Percentiles rank a stretch among this genome's conserved stretches.
Evolutionary conservation across 2,888 invertebrate species (phyloP).

Genomic region (Pegoplata infirma): DNA sequence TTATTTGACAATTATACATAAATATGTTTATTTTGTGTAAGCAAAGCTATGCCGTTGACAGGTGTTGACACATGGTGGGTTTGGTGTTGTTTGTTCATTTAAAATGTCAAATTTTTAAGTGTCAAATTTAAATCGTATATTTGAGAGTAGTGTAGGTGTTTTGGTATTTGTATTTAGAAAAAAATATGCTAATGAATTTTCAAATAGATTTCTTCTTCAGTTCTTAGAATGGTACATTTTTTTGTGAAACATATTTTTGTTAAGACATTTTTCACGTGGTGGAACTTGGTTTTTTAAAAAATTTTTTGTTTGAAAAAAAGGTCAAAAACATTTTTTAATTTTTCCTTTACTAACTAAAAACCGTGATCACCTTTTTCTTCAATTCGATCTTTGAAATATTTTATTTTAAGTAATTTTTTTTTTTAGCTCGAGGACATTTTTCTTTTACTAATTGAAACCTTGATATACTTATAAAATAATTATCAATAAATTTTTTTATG

Average conservation of each 20-base stretch:
- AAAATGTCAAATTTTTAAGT: slow-evolving; percentile 65
- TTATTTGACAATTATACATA: slow-evolving; percentile 44
- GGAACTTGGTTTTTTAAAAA: neutral
- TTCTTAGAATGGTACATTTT: neutral
- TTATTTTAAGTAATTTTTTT: too few relatives aligned
- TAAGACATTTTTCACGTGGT: neutral
- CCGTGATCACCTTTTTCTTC: too few relatives aligned
- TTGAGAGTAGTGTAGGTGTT: too few relatives aligned
- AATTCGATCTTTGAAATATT: too few relatives aligned
- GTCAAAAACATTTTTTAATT: too few relatives aligned
- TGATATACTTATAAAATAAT: too few relatives aligned
- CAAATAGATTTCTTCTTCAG: neutral
- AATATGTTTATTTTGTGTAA: slow-evolving; percentile 1
- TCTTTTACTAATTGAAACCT: too few relatives aligned
- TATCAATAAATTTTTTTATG: too few relatives aligned
- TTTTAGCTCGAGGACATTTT: too few relatives aligned
- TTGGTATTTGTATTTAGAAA: slow-evolving; percentile 1
- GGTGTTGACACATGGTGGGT: slow-evolving; percentile 30
- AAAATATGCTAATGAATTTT: slow-evolving; percentile 12
- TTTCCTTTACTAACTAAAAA: too few relatives aligned
- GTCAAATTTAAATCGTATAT: slow-evolving; percentile 43
- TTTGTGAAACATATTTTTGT: neutral
- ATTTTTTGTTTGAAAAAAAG: neutral
- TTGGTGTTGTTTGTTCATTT: slow-evolving; percentile 66
- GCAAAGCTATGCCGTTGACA: slow-evolving; percentile 25